Base-by-base conservation (phyloP, 2,797 vertebrate species). In the Lutjanus argentimaculatus region DNA sequence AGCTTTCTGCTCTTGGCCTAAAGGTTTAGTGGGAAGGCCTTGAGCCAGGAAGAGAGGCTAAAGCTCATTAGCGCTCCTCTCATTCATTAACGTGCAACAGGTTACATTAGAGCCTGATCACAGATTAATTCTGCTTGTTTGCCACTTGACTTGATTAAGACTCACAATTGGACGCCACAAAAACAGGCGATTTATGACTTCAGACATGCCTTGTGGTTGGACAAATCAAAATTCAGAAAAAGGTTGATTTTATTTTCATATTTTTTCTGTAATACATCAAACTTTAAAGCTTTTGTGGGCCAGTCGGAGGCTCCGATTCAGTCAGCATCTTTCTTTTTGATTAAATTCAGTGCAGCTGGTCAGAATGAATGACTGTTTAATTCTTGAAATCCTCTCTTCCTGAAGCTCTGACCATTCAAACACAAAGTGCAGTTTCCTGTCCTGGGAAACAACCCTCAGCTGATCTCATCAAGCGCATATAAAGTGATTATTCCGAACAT, bases 401-500 rank as follows among this genome's bases (percentile, higher is more conserved):
- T 66, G 75, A 36, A 61, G 52, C 59, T 67, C 62, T 8, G 45
- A n/a, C 14, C 15, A 1, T 21, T 80, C 52, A 66, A 15, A 80
- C 63, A 65, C 9, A 78, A 69, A 67, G 48, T 43, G 67, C 45
- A 43, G 69, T 8, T 87, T 79, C 71, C 77, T 58, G 74, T 72
- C 67, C 72, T 62, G 73, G 76, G 49, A 75, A 19, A 19, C 43
- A 17, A 56, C 3, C 67, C 45, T 62, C 16, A 0, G 64, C 76
- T 43, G 70, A 86, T 55, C 79, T 68, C 82, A 53, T 48, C 77
- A 62, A 71, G 63, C 22, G 2, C 58, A 70, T 82, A 85, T 49
- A 73, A 79, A 82, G 72, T 49, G 69, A 86, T 87, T 76, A 74
- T 58, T 46, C 43, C n/a, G 9, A 77, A 70, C 75, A 48, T 82